These are phyloP conservation scores for Drosophila picticornis DNA, from an alignment of 2,888 invertebrate species.

Conservation along the genomic window DNA sequence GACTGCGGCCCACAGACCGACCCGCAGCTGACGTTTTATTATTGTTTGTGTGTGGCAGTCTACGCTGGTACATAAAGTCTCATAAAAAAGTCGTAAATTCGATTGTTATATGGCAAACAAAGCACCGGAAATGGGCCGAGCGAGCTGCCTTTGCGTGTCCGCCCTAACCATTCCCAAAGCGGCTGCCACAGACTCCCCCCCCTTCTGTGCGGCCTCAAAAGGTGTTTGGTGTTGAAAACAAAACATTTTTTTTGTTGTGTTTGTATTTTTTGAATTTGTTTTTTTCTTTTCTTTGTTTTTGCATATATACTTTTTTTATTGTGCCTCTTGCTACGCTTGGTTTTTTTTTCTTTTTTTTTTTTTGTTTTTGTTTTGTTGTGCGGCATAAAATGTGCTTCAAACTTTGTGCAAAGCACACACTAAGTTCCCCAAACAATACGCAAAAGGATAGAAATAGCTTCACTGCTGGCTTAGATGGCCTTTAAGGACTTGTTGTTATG, in stretches of 20 bases:
- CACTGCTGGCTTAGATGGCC: constrained; percentile 34
- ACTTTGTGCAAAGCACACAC: constrained; percentile 54
- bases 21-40: constrained; percentile 70
- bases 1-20: constrained; percentile 60
- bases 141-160: constrained; percentile 27
- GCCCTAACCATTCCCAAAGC: not conserved
- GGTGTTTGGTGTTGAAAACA: constrained; percentile 77
- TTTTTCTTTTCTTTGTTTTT: constrained; percentile 36
- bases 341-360: constrained; percentile 22
- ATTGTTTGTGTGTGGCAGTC: constrained; percentile 52
- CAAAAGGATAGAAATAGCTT: constrained; percentile 36
- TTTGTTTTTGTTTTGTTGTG: constrained; percentile 23
- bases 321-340: constrained; percentile 30
- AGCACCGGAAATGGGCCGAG: constrained; percentile 72
- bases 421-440: constrained; percentile 51
- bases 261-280: constrained; percentile 17
- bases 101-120: constrained; percentile 76
- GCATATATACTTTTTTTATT: constrained; percentile 52
- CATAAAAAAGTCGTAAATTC: constrained; percentile 78
- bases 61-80: constrained; percentile 64
- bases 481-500: constrained; percentile 33
- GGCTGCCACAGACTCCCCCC: not conserved
- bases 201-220: constrained; percentile 54
- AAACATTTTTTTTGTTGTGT: constrained; percentile 53
- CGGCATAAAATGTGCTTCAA: constrained; percentile 69